Percentiles rank a stretch among this genome's conserved stretches.
These are phyloP conservation scores for Mastacembelus armatus DNA, from an alignment of 2,797 vertebrate genomes.

Conservation along the genomic window DNA sequence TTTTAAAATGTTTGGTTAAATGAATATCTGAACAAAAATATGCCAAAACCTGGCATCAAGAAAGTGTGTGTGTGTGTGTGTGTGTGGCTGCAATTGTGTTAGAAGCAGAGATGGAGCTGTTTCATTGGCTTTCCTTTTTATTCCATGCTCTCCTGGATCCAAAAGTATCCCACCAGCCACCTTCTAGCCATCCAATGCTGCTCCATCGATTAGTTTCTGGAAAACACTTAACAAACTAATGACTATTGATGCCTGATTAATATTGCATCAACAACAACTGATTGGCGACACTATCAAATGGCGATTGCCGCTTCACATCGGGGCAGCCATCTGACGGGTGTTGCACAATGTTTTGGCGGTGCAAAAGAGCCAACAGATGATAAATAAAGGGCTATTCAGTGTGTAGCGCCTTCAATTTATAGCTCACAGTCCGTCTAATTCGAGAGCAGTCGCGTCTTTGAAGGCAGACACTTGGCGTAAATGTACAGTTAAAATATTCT, in stretches of 20 bases:
- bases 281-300: conserved; percentile 75
- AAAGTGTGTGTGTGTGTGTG: conserved; percentile 13
- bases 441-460: conserved; percentile 94
- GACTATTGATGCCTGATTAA: conserved; percentile 88
- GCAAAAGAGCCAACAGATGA: conserved; percentile 58
- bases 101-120: conserved; percentile 29
- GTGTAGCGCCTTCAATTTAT: conserved; percentile 86
- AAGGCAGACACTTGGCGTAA: conserved; percentile 98
- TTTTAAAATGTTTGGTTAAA: neutral
- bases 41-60: conserved; percentile 3
- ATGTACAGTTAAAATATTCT: conserved; percentile 99
- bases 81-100: conserved; percentile 21
- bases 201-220: conserved; percentile 85
- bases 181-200: conserved; percentile 59
- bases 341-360: conserved; percentile 38
- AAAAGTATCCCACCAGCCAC: conserved; percentile 68
- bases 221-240: conserved; percentile 88
- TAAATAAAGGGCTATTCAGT: conserved; percentile 74
- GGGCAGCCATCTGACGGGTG: conserved; percentile 67
- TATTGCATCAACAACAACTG: conserved; percentile 88
- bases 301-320: conserved; percentile 61
- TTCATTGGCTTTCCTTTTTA: conserved; percentile 58
- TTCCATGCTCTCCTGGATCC: conserved; percentile 61
- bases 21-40: neutral
- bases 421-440: conserved; percentile 92